Base-by-base conservation (phyloP, 2,888 invertebrate genomes). In the Cecidostiba fungosa region DNA sequence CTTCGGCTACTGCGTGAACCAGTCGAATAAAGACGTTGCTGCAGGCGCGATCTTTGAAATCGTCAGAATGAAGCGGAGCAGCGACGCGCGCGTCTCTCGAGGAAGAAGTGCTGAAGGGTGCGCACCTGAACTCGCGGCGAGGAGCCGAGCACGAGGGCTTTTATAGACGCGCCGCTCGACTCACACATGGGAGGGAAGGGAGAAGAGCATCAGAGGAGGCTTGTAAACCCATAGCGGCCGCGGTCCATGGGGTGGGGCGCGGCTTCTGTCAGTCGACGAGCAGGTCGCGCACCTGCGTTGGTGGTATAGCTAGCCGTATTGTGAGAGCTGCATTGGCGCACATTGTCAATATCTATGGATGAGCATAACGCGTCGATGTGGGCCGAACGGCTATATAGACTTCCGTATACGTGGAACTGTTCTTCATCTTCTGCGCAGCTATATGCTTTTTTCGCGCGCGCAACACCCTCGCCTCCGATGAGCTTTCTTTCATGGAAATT, bases 61-160 rank as follows among this genome's bases (percentile, higher is more conserved):
- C 66, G 66, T 66, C 29, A 29, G 54, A 19, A 32, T 36, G 69
- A 16, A 6, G 36, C 32, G 14, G 70, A 8, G 29, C 36, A 32
- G 32, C 70, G 5, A 70, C 62, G 74, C 79, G 79, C 78, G 74
- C 62, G 69, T 26, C 70, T 70, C 70, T 39, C 72, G 39, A n/a
- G 62, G 62, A 62, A 10, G 78, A 77, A 79, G 59, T 73, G 83
- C 39, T 76, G 76, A 84, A 76, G 84, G 84, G 43, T 89, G 87
- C 88, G 84, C 90, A 87, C 88, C 89, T 90, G 89, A 87, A 90
- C 90, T 89, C 89, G 88, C 87, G 87, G 87, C 80, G 87, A 86
- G 82, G 82, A 84, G 87, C 85, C 81, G 87, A 85, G 85, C 88
- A 86, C 84, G 85, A 85, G 86, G 84, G 89, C 90, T 91, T 90